phyloP scores from a whole-genome alignment of 2,113 vertebrate genomes.

The Rhagologus leucostigma region DNA sequence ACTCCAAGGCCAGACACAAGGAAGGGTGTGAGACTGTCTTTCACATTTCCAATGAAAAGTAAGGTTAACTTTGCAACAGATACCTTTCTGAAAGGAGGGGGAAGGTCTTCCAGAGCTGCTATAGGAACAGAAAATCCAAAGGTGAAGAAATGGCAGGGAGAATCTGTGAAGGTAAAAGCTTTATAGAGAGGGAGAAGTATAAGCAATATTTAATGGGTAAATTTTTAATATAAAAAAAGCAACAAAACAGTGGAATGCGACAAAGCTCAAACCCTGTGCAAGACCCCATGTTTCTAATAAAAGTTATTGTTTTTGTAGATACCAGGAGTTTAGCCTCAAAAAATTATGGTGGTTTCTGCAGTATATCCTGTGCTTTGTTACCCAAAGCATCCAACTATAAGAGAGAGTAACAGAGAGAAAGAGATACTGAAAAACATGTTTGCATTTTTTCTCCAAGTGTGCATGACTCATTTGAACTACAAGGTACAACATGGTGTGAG shows the following conservation, averaged over 20 bases:
- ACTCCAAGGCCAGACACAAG: neutral
- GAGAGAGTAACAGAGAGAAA: neutral
- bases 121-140: neutral
- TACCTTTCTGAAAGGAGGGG: neutral
- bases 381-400: neutral
- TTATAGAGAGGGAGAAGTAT: neutral
- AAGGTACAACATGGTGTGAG: neutral
- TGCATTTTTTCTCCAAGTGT: neutral
- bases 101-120: neutral
- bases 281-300: neutral
- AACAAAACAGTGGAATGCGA: neutral
- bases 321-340: neutral
- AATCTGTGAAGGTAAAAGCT: neutral
- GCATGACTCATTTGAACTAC: conserved; percentile 40
- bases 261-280: neutral
- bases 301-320: neutral
- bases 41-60: neutral
- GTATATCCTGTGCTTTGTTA: neutral
- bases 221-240: neutral
- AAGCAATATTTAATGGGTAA: neutral
- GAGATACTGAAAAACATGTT: neutral
- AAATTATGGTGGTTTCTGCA: neutral
- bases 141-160: neutral
- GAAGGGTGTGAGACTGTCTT: neutral
- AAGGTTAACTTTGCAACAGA: neutral